Conservation (phyloP, 2,797 vertebrate genomes). For the Xenops minutus region DNA sequence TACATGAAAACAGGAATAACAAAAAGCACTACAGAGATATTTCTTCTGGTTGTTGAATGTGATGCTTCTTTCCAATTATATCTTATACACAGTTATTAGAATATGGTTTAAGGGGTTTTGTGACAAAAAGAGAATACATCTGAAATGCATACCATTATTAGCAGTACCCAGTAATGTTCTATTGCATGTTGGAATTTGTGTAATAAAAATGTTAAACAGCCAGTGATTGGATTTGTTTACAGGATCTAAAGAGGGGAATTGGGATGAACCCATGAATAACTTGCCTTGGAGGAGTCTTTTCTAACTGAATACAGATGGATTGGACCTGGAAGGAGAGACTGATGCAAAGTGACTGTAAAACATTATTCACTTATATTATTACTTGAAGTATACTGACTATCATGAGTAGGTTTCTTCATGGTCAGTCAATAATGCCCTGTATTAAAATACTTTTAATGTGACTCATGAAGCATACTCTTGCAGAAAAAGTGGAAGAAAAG, state of each 20-base stretch:
- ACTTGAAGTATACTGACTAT: constrained; percentile 16
- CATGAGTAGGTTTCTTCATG: not conserved
- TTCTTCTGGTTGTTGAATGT: constrained; percentile 59
- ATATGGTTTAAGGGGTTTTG: constrained; percentile 76
- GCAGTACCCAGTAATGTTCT: constrained; percentile 66
- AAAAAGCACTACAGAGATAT: constrained; percentile 56
- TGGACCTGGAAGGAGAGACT: constrained; percentile 17
- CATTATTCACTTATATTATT: constrained; percentile 35
- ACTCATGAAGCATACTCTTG: not conserved
- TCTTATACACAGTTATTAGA: constrained; percentile 74
- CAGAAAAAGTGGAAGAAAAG: not conserved
- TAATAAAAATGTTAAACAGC: constrained; percentile 59
- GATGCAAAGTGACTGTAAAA: constrained; percentile 46
- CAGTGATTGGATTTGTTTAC: constrained; percentile 61
- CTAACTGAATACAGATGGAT: constrained; percentile 55
- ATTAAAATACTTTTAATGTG: constrained; percentile 13
- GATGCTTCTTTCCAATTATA: constrained; percentile 71
- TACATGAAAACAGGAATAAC: constrained; percentile 69
- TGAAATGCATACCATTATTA: constrained; percentile 72
- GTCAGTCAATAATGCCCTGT: constrained; percentile 12
- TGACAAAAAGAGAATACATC: constrained; percentile 73
- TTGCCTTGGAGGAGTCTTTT: constrained; percentile 56
- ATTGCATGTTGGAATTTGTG: constrained; percentile 28
- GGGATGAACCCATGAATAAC: constrained; percentile 52
- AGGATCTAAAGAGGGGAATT: constrained; percentile 41